Percentiles rank a stretch among this genome's conserved stretches.
phyloP scores from a whole-genome alignment of 2,797 vertebrate genomes.

The Megaceryle alcyon region DNA sequence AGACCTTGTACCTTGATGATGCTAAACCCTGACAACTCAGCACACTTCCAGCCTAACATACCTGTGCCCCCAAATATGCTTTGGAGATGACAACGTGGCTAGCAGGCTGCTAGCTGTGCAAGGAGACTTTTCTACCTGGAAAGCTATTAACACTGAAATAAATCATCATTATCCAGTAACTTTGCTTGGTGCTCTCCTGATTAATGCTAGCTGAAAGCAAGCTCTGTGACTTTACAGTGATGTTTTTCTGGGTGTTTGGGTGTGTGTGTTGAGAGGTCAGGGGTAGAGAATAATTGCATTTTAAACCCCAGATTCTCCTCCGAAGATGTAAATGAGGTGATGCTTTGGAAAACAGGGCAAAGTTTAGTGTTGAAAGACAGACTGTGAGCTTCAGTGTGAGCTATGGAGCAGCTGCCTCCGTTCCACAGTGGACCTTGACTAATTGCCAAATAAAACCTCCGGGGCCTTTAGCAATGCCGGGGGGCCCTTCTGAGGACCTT shows the following conservation, averaged over 20 bases:
- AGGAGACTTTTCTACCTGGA: slow-evolving; percentile 47
- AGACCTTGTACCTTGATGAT: neutral
- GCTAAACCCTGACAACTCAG: neutral
- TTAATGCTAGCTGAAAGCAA: neutral
- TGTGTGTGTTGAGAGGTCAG: neutral
- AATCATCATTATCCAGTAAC: slow-evolving; percentile 50
- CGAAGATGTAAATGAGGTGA: neutral
- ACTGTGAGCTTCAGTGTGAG: neutral
- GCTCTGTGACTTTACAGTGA: neutral
- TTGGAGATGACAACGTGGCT: neutral
- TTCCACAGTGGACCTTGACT: neutral
- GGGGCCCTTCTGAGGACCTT: neutral
- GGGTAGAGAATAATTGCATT: neutral
- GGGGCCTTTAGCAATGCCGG: neutral
- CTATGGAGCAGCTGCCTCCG: neutral
- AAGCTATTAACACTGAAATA: slow-evolving; percentile 43
- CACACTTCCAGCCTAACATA: neutral
- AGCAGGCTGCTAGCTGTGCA: neutral
- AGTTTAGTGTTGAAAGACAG: neutral
- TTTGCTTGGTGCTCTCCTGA: slow-evolving; percentile 12
- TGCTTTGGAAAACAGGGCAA: neutral
- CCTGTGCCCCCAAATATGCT: neutral
- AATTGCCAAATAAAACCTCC: neutral
- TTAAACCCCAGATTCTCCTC: neutral
- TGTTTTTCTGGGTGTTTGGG: neutral